These are phyloP conservation scores for Chrysolina oricalcia DNA, from an alignment of 2,888 invertebrate genomes.

Conservation along the genomic window DNA sequence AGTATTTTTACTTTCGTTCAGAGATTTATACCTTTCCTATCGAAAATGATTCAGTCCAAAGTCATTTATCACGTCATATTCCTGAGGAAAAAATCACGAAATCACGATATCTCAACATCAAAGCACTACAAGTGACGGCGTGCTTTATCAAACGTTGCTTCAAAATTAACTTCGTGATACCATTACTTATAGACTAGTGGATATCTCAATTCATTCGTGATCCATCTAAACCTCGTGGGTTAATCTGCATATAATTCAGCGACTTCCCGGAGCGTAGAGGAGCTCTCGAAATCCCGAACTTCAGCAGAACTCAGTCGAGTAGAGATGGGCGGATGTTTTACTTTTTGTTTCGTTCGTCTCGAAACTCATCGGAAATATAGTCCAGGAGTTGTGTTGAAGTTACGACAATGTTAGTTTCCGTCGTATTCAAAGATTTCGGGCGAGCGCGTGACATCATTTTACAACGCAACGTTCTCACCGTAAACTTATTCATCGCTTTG, in stretches of 20 bases:
- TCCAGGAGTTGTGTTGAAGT: not conserved
- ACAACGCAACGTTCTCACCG: too few relatives aligned
- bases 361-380: not conserved
- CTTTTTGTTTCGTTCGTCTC: not conserved
- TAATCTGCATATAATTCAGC: constrained; percentile 41
- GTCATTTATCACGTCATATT: too few relatives aligned
- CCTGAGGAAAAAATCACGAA: too few relatives aligned
- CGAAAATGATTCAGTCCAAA: too few relatives aligned
- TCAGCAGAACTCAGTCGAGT: constrained; percentile 6
- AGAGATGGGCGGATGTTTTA: not conserved
- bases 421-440: too few relatives aligned
- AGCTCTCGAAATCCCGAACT: constrained; percentile 16
- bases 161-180: not conserved
- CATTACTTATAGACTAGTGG: not conserved
- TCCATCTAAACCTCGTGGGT: constrained; percentile 25
- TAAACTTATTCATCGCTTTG: too few relatives aligned
- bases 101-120: not conserved
- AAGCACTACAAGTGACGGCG: not conserved
- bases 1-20: too few relatives aligned
- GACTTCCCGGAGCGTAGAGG: constrained; percentile 3
- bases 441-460: too few relatives aligned
- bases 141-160: not conserved
- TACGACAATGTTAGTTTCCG: too few relatives aligned
- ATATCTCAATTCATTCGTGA: constrained; percentile 22
- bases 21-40: too few relatives aligned